Percentiles rank a stretch among this genome's conserved stretches.
phyloP scores from a whole-genome alignment of 2,888 invertebrate species.

The Holacanthella duospinosa region DNA sequence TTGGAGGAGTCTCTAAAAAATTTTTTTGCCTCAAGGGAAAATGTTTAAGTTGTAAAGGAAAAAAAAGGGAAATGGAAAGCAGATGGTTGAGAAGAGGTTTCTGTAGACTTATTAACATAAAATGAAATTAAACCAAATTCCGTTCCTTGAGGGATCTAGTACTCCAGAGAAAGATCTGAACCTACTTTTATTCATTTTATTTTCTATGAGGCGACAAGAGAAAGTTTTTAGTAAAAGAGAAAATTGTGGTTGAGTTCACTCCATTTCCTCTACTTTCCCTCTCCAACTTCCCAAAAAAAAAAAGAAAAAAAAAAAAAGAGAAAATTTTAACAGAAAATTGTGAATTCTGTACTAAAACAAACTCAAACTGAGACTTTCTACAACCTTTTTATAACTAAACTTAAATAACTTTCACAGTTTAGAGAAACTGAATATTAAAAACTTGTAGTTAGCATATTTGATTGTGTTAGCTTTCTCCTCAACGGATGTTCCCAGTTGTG shows the following conservation, averaged over 20 bases:
- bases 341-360: too few species aligned
- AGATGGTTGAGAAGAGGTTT: neutral
- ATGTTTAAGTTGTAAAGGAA: too few species aligned
- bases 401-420: too few species aligned
- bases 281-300: too few species aligned
- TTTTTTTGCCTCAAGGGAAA: too few species aligned
- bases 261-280: conserved; percentile 2
- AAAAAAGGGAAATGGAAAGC: neutral
- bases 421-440: neutral
- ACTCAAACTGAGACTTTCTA: too few species aligned
- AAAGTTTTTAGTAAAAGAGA: neutral
- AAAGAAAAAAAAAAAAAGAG: too few species aligned
- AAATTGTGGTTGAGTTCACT: conserved; percentile 3
- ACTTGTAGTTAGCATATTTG: neutral
- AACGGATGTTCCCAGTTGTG: too few species aligned
- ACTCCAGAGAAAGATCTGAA: neutral
- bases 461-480: neutral
- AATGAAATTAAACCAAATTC: neutral
- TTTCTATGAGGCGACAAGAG: neutral
- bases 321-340: too few species aligned
- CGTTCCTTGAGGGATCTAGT: neutral
- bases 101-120: neutral
- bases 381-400: too few species aligned
- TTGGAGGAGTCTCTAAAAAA: too few species aligned
- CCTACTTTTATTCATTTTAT: neutral